phyloP scores from a whole-genome alignment of 2,113 vertebrate species.

The Periophthalmodon schlosseri region DNA sequence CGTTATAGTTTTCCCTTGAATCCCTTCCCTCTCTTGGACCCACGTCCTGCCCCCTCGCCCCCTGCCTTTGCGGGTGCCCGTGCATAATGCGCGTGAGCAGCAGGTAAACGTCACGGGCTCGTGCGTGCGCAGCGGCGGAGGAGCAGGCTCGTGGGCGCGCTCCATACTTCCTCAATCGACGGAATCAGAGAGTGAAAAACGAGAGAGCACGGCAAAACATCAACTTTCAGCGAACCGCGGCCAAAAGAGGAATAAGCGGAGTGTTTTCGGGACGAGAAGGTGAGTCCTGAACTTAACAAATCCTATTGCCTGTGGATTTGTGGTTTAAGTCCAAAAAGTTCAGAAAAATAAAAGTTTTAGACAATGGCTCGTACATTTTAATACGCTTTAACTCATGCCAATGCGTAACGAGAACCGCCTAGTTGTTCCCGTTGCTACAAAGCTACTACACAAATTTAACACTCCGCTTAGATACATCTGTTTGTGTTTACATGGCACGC shows the following conservation, averaged over 20 bases:
- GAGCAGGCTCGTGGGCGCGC: slow-evolving; percentile 46
- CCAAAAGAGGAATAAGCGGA: not conserved
- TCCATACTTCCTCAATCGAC: slow-evolving; percentile 70
- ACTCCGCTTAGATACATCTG: not conserved
- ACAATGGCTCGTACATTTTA: not conserved
- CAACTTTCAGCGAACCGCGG: slow-evolving; percentile 30
- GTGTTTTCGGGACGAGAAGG: slow-evolving; percentile 52
- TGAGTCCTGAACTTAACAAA: slow-evolving; percentile 25
- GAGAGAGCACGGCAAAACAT: slow-evolving; percentile 33
- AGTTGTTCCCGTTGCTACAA: not conserved
- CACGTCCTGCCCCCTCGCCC: not conserved
- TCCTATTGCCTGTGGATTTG: slow-evolving; percentile 2
- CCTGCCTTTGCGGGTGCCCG: not conserved
- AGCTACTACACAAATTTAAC: not conserved
- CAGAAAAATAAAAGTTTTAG: not conserved
- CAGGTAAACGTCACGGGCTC: slow-evolving; percentile 67
- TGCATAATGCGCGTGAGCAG: slow-evolving; percentile 14
- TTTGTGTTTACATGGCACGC: not conserved
- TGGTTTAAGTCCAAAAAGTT: not conserved
- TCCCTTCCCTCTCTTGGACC: not conserved
- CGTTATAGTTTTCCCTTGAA: not conserved
- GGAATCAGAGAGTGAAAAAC: slow-evolving; percentile 56
- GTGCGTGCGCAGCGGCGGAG: slow-evolving; percentile 36
- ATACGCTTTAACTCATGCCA: not conserved
- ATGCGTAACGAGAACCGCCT: not conserved